Evolutionary conservation across 2,797 vertebrate species (phyloP), one percentile per base, ranked within the genome.

Genomic region (Glyptemys insculpta): DNA sequence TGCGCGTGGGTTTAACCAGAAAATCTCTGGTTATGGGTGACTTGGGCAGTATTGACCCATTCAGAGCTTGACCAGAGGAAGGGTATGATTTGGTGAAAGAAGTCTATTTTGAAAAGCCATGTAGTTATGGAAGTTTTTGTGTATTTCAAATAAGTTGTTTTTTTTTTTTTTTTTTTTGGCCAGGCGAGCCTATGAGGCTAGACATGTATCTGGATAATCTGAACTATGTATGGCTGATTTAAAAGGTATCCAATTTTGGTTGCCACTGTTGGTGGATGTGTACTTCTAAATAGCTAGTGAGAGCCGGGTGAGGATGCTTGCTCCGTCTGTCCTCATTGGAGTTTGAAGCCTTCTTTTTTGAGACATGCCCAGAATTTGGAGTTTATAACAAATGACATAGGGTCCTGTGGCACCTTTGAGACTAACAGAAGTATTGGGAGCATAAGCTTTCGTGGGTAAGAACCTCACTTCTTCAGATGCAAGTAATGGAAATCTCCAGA

Each of bases 271-370:
- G 95, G 91, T 95, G 94, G 78, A 83, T 85, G 80, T 16, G 0
- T 83, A 83, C 85, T 41, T 83, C 83, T 34, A 18, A 57, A 89
- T 2, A 5, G 92, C 91, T 76, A 56, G 41, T 19, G 79, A 68
- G 84, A 92, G 90, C 90, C 82, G 79, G 80, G 68, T 94, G 44
- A 92, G 83, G 59, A 53, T 96, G 91, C 84, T 97, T 94, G 92
- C 82, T 90, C 92, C 92, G 81, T 87, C 82, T 78, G 52, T 90
- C 80, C 92, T 81, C 14, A 21, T 1, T 84, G 87, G 83, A 91
- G 68, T 92, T 78, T 74, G 53, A 57, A 83, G 3, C 90, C 15
- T 79, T 50, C 82, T 88, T 23, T 72, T 87, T n/a, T 83, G 72
- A 74, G 91, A 52, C 34, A 0, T 8, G 25, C 89, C 4, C 41